Percentiles rank a stretch among this genome's conserved stretches.
phyloP scores from a whole-genome alignment of 2,797 vertebrate genomes.

The Knipowitschia caucasica region DNA sequence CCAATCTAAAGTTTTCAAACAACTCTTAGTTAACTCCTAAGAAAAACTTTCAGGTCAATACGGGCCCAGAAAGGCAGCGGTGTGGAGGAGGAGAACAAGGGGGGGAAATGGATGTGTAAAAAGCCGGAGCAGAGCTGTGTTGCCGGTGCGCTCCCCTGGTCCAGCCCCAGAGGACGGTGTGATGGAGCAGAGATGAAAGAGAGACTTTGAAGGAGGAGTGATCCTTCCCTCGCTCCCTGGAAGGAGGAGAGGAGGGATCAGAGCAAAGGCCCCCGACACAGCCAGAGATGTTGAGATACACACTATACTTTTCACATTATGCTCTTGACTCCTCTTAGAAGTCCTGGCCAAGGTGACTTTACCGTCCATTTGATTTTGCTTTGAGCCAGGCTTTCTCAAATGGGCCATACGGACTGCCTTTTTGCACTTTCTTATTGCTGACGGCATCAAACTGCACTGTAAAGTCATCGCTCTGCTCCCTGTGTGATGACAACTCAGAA shows the following conservation, averaged over 20 bases:
- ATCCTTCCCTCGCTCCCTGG: slow-evolving; percentile 58
- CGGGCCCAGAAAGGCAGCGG: slow-evolving; percentile 26
- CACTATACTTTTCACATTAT: slow-evolving; percentile 52
- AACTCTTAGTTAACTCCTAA: slow-evolving; percentile 10
- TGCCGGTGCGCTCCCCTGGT: slow-evolving; percentile 41
- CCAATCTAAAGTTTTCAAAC: neutral
- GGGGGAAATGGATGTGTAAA: slow-evolving; percentile 53
- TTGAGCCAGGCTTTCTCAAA: slow-evolving; percentile 40
- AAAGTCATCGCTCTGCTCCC: slow-evolving; percentile 14
- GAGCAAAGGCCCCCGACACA: slow-evolving; percentile 64
- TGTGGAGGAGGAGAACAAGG: slow-evolving; percentile 39
- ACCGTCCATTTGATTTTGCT: slow-evolving; percentile 53
- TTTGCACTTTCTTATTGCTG: slow-evolving; percentile 27
- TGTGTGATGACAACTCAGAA: slow-evolving; percentile 10
- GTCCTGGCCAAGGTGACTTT: slow-evolving; percentile 60
- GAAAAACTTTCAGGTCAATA: slow-evolving; percentile 37
- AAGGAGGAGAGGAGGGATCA: slow-evolving; percentile 62
- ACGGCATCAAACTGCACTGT: slow-evolving; percentile 23
- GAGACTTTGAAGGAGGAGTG: slow-evolving; percentile 68
- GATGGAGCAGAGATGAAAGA: slow-evolving; percentile 69
- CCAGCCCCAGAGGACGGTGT: slow-evolving; percentile 57
- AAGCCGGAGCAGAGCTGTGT: slow-evolving; percentile 49
- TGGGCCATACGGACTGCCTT: slow-evolving; percentile 41
- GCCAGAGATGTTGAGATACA: slow-evolving; percentile 63
- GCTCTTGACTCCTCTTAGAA: slow-evolving; percentile 61